These are phyloP conservation scores for Hyaena hyaena DNA, from an alignment of 2,113 vertebrate species.

Conservation along the genomic window DNA sequence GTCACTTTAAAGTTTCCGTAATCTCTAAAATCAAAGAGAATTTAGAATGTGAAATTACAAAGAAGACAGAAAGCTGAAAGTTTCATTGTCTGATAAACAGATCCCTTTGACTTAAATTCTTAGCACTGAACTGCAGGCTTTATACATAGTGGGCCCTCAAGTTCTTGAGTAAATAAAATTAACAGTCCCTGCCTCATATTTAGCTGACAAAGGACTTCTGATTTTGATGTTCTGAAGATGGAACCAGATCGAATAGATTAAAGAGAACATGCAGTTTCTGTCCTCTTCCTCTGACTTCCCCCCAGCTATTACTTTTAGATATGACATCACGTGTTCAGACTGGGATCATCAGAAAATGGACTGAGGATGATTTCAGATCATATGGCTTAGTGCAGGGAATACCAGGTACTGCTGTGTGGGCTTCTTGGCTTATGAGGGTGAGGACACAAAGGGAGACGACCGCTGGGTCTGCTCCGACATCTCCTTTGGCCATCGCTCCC, in stretches of 20 bases:
- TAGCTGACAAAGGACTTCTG: neutral
- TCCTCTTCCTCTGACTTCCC: neutral
- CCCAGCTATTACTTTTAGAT: neutral
- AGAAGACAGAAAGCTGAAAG: neutral
- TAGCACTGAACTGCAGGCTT: neutral
- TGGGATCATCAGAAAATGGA: neutral
- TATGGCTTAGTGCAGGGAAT: neutral
- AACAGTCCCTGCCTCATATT: neutral
- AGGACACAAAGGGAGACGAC: neutral
- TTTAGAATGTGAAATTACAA: neutral
- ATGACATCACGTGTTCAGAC: neutral
- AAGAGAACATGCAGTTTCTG: neutral
- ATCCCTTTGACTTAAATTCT: neutral
- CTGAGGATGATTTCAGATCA: neutral
- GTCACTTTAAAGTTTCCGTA: neutral
- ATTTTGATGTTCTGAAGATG: neutral
- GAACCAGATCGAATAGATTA: neutral
- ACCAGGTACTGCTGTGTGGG: neutral
- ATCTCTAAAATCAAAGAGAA: neutral
- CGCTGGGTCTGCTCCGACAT: neutral
- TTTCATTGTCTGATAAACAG: neutral
- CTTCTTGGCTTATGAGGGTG: neutral
- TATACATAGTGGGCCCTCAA: neutral
- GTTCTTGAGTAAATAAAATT: neutral
- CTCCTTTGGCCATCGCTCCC: neutral